phyloP scores from a whole-genome alignment of 2,113 vertebrate species.

The Progne subis region DNA sequence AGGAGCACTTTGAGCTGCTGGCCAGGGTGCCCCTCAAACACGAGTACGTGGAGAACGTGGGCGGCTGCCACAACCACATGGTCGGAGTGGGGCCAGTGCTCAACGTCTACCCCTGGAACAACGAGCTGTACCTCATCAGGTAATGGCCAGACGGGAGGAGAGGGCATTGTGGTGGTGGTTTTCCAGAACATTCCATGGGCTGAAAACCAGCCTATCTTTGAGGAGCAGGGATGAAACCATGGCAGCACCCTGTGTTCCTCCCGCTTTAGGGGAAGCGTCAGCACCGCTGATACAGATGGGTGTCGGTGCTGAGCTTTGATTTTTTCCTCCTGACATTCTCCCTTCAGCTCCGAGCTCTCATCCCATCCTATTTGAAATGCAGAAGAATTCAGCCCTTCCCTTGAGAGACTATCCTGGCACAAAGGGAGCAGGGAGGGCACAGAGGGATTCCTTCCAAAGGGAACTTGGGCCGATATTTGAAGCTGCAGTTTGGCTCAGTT shows the following conservation, averaged over 20 bases:
- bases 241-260: not conserved
- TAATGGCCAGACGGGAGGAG: not conserved
- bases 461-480: not conserved
- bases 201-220: rapidly evolving
- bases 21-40: conserved; percentile 85
- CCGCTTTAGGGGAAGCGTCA: rapidly evolving
- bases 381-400: not conserved
- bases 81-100: conserved; percentile 86
- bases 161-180: not conserved
- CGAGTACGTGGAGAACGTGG: conserved; percentile 84
- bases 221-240: not conserved
- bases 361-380: not conserved
- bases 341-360: not conserved
- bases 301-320: not conserved
- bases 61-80: conserved; percentile 86
- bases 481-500: not conserved
- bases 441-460: not conserved
- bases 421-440: rapidly evolving
- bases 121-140: conserved; percentile 91
- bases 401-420: not conserved
- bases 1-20: conserved; percentile 85
- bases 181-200: not conserved
- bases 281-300: not conserved
- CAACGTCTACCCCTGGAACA: conserved; percentile 91
- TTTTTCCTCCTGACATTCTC: not conserved